These are phyloP conservation scores for Bhutanitis thaidina DNA, from an alignment of 2,888 invertebrate species.

Conservation along the genomic window DNA sequence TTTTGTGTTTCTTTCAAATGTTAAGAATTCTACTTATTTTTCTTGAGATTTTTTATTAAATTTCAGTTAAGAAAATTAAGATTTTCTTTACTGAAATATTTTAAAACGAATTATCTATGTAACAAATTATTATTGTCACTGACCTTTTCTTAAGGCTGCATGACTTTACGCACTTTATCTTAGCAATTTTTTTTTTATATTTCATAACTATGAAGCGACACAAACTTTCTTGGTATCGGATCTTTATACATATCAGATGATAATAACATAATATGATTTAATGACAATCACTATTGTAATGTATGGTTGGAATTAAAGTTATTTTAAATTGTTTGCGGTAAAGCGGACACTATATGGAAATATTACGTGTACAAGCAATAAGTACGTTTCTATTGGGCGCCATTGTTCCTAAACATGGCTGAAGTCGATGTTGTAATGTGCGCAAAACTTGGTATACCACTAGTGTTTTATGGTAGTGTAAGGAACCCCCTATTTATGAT, in stretches of 20 bases:
- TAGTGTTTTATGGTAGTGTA: slow-evolving; percentile 40
- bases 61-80: too few relatives aligned
- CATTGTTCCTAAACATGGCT: slow-evolving; percentile 59
- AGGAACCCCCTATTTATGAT: neutral
- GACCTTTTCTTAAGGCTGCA: too few relatives aligned
- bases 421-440: slow-evolving; percentile 72
- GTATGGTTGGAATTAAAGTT: slow-evolving; percentile 38
- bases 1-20: too few relatives aligned
- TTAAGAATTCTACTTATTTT: too few relatives aligned
- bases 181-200: too few relatives aligned
- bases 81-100: too few relatives aligned
- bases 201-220: neutral
- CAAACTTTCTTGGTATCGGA: slow-evolving; percentile 26
- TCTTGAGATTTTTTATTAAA: too few relatives aligned
- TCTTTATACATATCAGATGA: slow-evolving; percentile 56
- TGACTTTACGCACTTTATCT: too few relatives aligned
- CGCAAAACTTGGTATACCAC: slow-evolving; percentile 57
- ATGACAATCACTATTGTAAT: slow-evolving; percentile 43
- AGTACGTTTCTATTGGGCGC: slow-evolving; percentile 69
- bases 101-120: too few relatives aligned
- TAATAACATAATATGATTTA: slow-evolving; percentile 49
- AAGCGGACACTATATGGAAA: slow-evolving; percentile 55
- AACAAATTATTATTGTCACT: too few relatives aligned
- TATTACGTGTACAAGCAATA: slow-evolving; percentile 80
- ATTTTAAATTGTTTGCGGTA: slow-evolving; percentile 71